phyloP scores from a whole-genome alignment of 2,113 vertebrate genomes.

The human region GRCh38 chr7:128964501-128965000 shows the following conservation, averaged over 20 bases:
- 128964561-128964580: too few species aligned
- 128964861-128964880: not conserved
- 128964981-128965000: conserved; percentile 9
- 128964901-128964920: not conserved
- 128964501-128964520: too few species aligned
- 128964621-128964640: too few species aligned
- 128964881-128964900: not conserved
- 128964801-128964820: conserved; percentile 20
- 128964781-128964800: not conserved
- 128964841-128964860: not conserved
- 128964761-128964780: not conserved
- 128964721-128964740: not conserved
- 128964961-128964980: not conserved
- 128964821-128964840: not conserved
- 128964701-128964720: not conserved
- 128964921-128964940: not conserved
- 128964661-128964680: not conserved
- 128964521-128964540: too few species aligned
- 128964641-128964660: conserved; percentile 19
- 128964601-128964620: too few species aligned
- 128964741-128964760: not conserved
- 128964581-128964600: too few species aligned
- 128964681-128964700: conserved; percentile 21
- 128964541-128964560: too few species aligned
- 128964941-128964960: not conserved